Base-by-base conservation (phyloP, 2,888 invertebrate genomes). In the Allacma fusca region DNA sequence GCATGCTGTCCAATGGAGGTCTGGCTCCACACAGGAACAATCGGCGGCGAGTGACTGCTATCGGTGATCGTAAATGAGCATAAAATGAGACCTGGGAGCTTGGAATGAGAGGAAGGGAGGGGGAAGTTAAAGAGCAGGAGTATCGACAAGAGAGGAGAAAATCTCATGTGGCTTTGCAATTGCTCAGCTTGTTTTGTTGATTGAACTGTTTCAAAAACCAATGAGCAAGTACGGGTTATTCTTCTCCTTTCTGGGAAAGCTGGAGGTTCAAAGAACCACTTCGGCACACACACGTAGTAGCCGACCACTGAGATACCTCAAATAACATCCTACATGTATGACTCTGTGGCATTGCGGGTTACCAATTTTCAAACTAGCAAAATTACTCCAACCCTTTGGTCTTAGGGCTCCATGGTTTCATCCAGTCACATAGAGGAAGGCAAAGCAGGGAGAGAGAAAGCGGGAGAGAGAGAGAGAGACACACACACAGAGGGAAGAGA, bases 101-200 rank as follows among this genome's bases (percentile, higher is more conserved):
- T 34, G 34, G 34, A 34, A 34, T 34, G 34, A 34, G 5, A 34
- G 29, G n/a, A 21, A 67, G 29, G n/a, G 34, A 67, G 34, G 28
- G 4, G 57, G 13, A 21, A 57, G 57, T n/a, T 9, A 43, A 16
- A 43, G 44, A 43, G 44, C 9, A 16, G 44, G 19, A 43, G 19
- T 13, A 43, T 43, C 44, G 44, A 13, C n/a, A n/a, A 67, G 67
- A 40, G 72, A 75, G 44, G 71, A n/a, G 21, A 69, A 74, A 77
- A 40, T 77, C 74, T 24, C 71, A 71, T 26, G 65, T 71, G 77
- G 75, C 75, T 79, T 74, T 68, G 72, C 69, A 59, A 67, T 50
- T 73, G 64, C 59, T 57, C 57, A 76, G 74, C 79, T 76, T 79
- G 76, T 79, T 76, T 78, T 68, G 77, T 75, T 77, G 79, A 79